These are phyloP conservation scores for Chrysopilus asiliformis DNA, from an alignment of 2,888 invertebrate species.

Conservation along the genomic window DNA sequence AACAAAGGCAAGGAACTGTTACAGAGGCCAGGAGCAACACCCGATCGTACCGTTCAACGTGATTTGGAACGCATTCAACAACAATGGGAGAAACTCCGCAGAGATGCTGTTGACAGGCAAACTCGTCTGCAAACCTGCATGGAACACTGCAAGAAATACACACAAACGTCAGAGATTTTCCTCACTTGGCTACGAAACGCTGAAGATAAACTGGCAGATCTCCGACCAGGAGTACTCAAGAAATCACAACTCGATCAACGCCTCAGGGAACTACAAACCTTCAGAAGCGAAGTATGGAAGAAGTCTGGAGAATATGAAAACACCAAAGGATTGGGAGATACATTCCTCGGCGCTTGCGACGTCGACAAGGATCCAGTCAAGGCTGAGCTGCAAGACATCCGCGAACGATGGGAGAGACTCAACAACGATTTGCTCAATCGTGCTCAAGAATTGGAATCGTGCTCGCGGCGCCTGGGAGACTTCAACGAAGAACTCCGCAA, in stretches of 20 bases:
- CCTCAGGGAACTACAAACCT: constrained; percentile 70
- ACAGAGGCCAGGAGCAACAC: constrained; percentile 37
- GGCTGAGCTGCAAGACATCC: constrained; percentile 64
- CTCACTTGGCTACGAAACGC: constrained; percentile 78
- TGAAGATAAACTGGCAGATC: constrained; percentile 67
- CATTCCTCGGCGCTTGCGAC: constrained; percentile 77
- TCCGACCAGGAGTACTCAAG: constrained; percentile 68
- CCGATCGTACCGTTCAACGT: constrained; percentile 48
- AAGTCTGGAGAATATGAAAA: constrained; percentile 87
- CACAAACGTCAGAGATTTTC: constrained; percentile 70
- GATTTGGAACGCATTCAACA: constrained; percentile 81
- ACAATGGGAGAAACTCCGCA: constrained; percentile 83
- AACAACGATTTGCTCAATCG: constrained; percentile 53
- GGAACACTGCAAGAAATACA: constrained; percentile 86
- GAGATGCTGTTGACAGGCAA: constrained; percentile 75
- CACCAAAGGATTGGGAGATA: constrained; percentile 71
- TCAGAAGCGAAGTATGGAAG: constrained; percentile 89
- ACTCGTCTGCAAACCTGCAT: constrained; percentile 77
- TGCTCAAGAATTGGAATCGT: constrained; percentile 50
- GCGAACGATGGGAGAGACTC: constrained; percentile 80
- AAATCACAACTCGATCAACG: constrained; percentile 79
- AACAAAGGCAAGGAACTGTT: constrained; percentile 75
- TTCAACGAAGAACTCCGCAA: constrained; percentile 75
- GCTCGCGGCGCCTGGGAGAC: constrained; percentile 66
- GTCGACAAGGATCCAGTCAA: constrained; percentile 83